phyloP scores from a whole-genome alignment of 2,797 vertebrate species.

The Merluccius polli region DNA sequence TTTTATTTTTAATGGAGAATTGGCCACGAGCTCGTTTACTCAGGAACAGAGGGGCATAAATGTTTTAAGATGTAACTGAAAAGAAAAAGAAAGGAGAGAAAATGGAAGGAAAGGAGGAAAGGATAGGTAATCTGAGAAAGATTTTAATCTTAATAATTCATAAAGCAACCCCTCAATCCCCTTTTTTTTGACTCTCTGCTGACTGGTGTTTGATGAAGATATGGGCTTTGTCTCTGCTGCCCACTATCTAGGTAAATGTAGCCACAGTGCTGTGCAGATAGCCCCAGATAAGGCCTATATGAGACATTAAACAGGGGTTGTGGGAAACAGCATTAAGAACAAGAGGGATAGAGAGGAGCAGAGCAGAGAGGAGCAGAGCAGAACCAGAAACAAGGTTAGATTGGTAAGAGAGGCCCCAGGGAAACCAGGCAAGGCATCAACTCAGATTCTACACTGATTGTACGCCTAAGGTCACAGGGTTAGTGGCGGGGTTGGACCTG shows the following conservation, averaged over 20 bases:
- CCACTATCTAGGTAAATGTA: conserved; percentile 61
- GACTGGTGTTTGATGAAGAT: conserved; percentile 82
- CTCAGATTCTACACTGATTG: conserved; percentile 44
- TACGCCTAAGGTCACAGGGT: conserved; percentile 41
- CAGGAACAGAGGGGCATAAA: conserved; percentile 81
- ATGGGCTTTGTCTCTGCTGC: conserved; percentile 70
- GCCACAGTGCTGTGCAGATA: conserved; percentile 51
- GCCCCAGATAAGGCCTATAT: conserved; percentile 59
- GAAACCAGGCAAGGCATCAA: conserved; percentile 43
- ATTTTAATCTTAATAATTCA: conserved; percentile 89
- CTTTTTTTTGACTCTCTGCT: conserved; percentile 50
- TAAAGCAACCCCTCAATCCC: conserved; percentile 76
- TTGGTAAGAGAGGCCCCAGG: conserved; percentile 48
- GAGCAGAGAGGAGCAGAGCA: conserved; percentile 33
- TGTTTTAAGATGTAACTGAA: conserved; percentile 77
- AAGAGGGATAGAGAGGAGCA: conserved; percentile 34
- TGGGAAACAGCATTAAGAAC: conserved; percentile 50
- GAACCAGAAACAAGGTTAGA: conserved; percentile 64
- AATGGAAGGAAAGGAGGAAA: conserved; percentile 76
- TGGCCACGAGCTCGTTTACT: conserved; percentile 76
- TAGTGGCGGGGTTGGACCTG: conserved; percentile 25
- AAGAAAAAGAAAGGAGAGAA: conserved; percentile 62
- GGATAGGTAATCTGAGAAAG: conserved; percentile 75
- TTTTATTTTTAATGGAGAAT: conserved; percentile 85
- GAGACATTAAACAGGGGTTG: conserved; percentile 48